Conservation (phyloP, 2,888 invertebrate genomes). For the Lasioglossum calceatum region DNA sequence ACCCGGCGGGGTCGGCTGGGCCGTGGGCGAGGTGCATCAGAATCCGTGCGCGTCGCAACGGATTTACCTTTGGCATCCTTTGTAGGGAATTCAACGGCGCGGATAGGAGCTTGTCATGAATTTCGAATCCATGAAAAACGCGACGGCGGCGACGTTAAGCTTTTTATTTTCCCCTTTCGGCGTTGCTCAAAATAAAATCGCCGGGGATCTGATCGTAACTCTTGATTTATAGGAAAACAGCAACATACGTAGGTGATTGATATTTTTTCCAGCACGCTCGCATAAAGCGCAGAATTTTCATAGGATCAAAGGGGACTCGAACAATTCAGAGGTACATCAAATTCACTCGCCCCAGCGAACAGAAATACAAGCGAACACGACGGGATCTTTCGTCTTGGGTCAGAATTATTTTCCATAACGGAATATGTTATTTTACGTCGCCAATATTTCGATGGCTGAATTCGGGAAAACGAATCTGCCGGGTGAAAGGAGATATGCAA, state of each 20-base stretch:
- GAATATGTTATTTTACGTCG: too few relatives aligned
- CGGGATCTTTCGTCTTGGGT: neutral
- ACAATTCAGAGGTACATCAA: neutral
- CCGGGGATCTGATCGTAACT: neutral
- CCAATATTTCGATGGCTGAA: neutral
- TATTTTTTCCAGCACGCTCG: neutral
- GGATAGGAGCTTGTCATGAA: conserved; percentile 20
- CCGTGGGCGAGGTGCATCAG: conserved; percentile 36
- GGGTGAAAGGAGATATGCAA: neutral
- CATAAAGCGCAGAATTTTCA: neutral
- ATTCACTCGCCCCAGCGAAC: neutral
- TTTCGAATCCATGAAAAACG: conserved; percentile 32
- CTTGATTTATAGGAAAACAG: conserved; percentile 4
- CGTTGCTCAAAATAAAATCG: neutral
- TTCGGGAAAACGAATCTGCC: too few relatives aligned
- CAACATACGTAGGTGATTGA: neutral
- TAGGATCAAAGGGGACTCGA: neutral
- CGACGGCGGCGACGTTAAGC: conserved; percentile 2
- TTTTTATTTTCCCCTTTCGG: neutral
- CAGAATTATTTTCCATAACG: neutral
- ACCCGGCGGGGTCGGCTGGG: conserved; percentile 5
- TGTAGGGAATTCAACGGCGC: conserved; percentile 28
- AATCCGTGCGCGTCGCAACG: conserved; percentile 23
- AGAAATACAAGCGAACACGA: neutral
- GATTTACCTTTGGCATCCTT: conserved; percentile 31